Conservation (phyloP, 2,113 vertebrate species). For the Addax nasomaculatus region DNA sequence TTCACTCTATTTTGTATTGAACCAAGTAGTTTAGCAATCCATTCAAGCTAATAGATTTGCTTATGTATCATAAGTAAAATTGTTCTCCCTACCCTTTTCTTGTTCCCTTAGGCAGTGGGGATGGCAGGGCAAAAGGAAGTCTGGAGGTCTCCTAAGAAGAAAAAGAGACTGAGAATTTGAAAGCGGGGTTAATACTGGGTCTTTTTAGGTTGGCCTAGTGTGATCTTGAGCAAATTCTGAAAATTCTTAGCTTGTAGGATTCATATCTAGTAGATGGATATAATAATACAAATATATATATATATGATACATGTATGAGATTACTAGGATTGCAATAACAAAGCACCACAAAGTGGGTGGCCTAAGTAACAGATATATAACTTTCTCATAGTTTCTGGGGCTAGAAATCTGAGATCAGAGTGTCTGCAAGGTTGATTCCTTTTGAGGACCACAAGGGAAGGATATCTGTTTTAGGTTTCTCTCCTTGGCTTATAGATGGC, state of each 20-base stretch:
- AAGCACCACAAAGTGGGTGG: neutral
- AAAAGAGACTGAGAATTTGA: neutral
- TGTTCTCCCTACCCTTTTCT: neutral
- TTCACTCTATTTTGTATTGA: conserved; percentile 31
- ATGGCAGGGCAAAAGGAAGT: neutral
- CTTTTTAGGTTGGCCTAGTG: neutral
- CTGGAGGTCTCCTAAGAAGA: neutral
- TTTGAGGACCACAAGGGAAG: neutral
- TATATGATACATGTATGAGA: neutral
- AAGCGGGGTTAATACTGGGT: neutral
- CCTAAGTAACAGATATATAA: neutral
- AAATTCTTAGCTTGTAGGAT: neutral
- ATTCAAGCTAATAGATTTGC: neutral
- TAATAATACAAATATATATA: neutral
- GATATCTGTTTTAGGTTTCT: neutral
- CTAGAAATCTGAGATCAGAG: neutral
- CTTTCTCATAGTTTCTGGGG: neutral
- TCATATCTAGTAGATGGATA: neutral
- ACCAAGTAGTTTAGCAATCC: neutral
- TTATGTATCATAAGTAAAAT: neutral
- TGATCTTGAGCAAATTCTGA: neutral
- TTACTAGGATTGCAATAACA: neutral
- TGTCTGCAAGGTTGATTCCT: neutral
- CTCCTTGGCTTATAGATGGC: neutral
- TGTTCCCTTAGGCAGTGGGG: neutral